phyloP scores from a whole-genome alignment of 2,113 vertebrate species.

The Petrocephalus zakoni region DNA sequence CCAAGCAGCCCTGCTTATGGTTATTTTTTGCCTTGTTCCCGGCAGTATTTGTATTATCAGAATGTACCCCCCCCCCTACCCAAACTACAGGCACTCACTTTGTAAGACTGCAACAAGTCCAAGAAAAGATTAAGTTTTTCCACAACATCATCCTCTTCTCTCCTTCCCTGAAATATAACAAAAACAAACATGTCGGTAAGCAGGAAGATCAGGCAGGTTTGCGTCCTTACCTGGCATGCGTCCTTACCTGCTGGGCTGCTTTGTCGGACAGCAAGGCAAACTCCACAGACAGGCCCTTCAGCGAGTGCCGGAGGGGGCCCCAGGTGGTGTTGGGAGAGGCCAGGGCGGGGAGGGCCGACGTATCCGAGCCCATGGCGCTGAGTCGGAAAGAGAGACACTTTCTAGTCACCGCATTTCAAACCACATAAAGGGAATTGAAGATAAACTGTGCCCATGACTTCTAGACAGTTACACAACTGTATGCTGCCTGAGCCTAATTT shows the following conservation, averaged over 20 bases:
- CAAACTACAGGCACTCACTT: conserved; percentile 62
- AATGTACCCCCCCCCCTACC: not conserved
- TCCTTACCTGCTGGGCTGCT: conserved; percentile 81
- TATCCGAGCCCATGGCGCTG: conserved; percentile 83
- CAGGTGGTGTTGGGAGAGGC: conserved; percentile 75
- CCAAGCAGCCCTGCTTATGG: not conserved
- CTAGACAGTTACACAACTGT: not conserved
- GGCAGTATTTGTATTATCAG: not conserved
- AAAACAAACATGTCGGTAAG: conserved; percentile 13
- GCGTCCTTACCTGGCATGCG: not conserved
- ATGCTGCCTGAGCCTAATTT: not conserved
- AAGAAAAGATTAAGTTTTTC: conserved; percentile 93
- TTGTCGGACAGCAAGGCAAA: conserved; percentile 87
- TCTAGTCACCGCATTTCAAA: not conserved
- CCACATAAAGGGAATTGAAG: not conserved
- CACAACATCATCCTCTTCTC: conserved; percentile 93
- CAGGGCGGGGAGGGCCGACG: conserved; percentile 75
- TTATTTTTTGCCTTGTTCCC: not conserved
- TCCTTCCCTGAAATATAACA: conserved; percentile 67
- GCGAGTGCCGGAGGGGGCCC: conserved; percentile 76
- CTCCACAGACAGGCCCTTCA: conserved; percentile 87
- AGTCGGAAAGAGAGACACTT: not conserved
- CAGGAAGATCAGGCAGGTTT: not conserved
- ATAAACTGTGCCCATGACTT: not conserved
- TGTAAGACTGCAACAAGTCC: conserved; percentile 94